These are phyloP conservation scores for Portunus trituberculatus DNA, from an alignment of 1,140 invertebrate genomes.

Conservation along the genomic window DNA sequence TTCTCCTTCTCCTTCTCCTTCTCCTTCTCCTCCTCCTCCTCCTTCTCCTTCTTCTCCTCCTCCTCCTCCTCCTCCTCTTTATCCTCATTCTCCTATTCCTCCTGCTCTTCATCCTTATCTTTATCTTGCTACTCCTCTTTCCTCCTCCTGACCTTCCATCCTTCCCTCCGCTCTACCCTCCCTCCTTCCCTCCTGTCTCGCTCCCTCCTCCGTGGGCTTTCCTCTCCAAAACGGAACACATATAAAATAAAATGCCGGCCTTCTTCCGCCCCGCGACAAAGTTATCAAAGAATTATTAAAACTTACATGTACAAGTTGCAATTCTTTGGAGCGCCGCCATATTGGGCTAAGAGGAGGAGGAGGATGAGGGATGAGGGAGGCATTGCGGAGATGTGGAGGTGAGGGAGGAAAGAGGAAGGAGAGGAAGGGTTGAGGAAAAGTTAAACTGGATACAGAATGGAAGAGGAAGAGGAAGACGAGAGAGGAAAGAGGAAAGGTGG, in stretches of 20 bases:
- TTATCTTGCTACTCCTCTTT: not conserved
- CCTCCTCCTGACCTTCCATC: not conserved
- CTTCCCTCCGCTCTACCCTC: not conserved
- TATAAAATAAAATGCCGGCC: not conserved
- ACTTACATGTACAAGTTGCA: not conserved
- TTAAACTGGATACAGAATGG: too few relatives aligned
- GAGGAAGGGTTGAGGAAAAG: not conserved
- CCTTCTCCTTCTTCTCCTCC: not conserved
- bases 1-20: not conserved
- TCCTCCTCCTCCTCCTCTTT: not conserved
- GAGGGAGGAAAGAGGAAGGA: not conserved
- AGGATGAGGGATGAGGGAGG: not conserved
- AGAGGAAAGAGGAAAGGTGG: not conserved
- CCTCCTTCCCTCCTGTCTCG: not conserved
- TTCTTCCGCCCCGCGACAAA: not conserved
- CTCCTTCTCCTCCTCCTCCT: not conserved
- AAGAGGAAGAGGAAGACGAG: too few relatives aligned
- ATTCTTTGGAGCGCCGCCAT: not conserved
- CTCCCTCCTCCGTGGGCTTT: not conserved
- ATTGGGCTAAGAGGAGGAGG: not conserved
- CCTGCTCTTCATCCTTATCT: not conserved
- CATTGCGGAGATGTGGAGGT: not conserved
- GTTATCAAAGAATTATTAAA: slow-evolving; percentile 24
- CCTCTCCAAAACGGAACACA: not conserved
- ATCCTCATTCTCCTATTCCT: not conserved